phyloP scores from a whole-genome alignment of 37 sponge, comb jelly and placozoan genomes.

The Chondrosia reniformis region DNA sequence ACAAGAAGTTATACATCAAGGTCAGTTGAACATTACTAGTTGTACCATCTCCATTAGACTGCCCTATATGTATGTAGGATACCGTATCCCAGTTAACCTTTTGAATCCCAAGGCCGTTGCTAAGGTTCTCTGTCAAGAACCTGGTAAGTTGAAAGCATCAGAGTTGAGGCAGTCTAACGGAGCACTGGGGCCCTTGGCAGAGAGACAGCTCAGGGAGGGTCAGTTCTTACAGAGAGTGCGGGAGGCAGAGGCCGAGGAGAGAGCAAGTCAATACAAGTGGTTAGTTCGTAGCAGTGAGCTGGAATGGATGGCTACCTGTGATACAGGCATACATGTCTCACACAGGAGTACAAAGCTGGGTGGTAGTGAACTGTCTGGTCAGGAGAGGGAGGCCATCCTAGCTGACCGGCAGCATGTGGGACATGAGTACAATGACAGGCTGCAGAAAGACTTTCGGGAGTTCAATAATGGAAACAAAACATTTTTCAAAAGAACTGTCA shows the following conservation, averaged over 20 bases:
- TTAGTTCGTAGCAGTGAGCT: not conserved
- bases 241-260: slow-evolving; percentile 37
- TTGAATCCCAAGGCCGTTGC: slow-evolving; percentile 60
- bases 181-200: not conserved
- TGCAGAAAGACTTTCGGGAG: not conserved
- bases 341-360: slow-evolving; percentile 65
- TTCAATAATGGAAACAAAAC: not conserved
- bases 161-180: slow-evolving; percentile 15
- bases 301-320: not conserved
- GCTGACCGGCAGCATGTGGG: slow-evolving; percentile 30
- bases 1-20: not conserved
- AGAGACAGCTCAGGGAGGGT: slow-evolving; percentile 28
- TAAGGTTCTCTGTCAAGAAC: slow-evolving; percentile 58
- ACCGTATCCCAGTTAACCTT: slow-evolving; percentile 50
- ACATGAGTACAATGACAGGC: slow-evolving; percentile 19
- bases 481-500: slow-evolving; percentile 23
- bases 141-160: slow-evolving; percentile 57
- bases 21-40: not conserved
- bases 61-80: not conserved
- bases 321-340: not conserved
- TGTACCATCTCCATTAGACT: not conserved
- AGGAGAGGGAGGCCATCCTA: slow-evolving; percentile 36
- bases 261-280: slow-evolving; percentile 52
- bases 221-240: slow-evolving; percentile 35
- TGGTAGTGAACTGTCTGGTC: slow-evolving; percentile 24